These are phyloP conservation scores for Mungos mungo DNA, from an alignment of 2,113 vertebrate species.

Conservation along the genomic window DNA sequence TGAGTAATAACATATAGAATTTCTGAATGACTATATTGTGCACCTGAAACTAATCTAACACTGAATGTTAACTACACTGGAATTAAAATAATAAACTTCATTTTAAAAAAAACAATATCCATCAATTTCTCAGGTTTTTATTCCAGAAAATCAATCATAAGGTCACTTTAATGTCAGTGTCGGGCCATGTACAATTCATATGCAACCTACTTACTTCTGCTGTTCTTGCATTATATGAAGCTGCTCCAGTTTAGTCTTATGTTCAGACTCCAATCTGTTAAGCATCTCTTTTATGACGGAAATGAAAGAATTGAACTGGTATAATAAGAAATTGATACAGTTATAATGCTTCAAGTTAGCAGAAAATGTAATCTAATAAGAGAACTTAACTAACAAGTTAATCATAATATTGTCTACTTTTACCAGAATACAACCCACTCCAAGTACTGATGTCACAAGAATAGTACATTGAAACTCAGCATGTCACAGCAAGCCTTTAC, in stretches of 20 bases:
- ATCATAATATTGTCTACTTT: neutral
- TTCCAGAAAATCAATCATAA: neutral
- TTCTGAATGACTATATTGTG: neutral
- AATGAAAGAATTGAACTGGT: conserved; percentile 98
- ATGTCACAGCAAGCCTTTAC: neutral
- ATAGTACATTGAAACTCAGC: neutral
- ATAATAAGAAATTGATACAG: conserved; percentile 77
- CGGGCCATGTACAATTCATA: neutral
- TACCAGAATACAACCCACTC: neutral
- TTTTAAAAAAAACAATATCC: neutral
- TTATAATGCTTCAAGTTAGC: conserved; percentile 57
- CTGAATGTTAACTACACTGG: neutral
- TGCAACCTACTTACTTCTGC: conserved; percentile 89
- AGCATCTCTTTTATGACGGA: conserved; percentile 97
- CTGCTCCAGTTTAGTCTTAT: conserved; percentile 98
- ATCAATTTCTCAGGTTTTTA: neutral
- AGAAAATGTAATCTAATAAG: neutral
- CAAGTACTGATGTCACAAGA: neutral
- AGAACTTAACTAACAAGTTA: neutral
- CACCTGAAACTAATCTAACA: neutral
- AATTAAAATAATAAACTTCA: neutral
- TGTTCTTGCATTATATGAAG: conserved; percentile 98
- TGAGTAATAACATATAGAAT: neutral
- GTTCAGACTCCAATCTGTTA: conserved; percentile 94
- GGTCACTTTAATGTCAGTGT: neutral